Conservation (phyloP, 2,888 invertebrate genomes). For the Doris montereyensis region DNA sequence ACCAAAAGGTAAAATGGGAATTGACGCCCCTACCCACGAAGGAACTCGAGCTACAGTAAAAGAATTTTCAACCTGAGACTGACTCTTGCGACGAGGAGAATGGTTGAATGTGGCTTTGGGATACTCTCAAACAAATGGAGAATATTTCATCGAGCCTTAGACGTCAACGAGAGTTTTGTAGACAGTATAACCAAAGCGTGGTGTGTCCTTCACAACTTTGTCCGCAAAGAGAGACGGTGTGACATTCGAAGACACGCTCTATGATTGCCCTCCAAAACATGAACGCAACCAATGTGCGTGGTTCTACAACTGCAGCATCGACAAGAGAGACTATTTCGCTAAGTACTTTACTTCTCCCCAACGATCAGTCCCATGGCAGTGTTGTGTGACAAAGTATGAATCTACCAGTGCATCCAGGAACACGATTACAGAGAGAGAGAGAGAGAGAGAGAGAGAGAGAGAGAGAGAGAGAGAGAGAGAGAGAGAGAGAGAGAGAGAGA, state of each 20-base stretch:
- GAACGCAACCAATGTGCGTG: not conserved
- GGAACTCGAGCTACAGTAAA: no score
- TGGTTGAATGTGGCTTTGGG: not conserved
- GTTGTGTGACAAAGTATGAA: no score
- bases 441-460: no score
- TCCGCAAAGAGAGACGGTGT: slow-evolving; percentile 4
- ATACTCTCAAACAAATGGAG: not conserved
- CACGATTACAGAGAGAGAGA: no score
- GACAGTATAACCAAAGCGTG: not conserved
- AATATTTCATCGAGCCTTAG: not conserved
- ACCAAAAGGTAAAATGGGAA: no score
- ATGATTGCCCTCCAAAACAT: not conserved
- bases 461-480: no score
- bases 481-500: no score
- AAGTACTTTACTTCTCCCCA: not conserved
- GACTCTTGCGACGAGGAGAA: not conserved
- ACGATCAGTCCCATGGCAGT: not conserved
- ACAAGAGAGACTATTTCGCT: not conserved
- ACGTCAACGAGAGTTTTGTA: not conserved
- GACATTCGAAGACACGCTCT: not conserved
- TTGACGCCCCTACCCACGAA: no score
- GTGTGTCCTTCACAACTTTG: slow-evolving; percentile 1
- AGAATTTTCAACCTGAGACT: no score
- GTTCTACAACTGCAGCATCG: not conserved
- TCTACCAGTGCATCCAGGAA: no score